Percentiles rank a stretch among this genome's conserved stretches.
Conservation (phyloP, 1,140 invertebrate genomes). For the Theocolax elegans region DNA sequence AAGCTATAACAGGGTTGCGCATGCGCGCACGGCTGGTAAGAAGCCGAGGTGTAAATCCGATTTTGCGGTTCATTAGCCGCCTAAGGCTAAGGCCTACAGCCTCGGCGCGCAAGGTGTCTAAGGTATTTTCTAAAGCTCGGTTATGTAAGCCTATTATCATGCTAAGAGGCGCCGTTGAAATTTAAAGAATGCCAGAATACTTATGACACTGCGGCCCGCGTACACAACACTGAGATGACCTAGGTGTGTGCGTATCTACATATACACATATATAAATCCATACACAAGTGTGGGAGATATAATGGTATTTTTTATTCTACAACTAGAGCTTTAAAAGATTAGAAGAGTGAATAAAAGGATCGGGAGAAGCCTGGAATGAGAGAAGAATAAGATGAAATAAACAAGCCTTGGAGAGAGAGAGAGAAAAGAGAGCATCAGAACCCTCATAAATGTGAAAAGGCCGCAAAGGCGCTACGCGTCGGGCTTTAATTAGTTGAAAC, state of each 20-base stretch:
- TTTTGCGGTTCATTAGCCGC: conserved; percentile 45
- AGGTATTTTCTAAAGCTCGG: conserved; percentile 35
- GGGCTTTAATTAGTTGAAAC: conserved; percentile 66
- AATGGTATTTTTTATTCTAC: no score
- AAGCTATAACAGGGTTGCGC: no score
- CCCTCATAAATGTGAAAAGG: conserved; percentile 32
- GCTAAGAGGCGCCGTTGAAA: conserved; percentile 47
- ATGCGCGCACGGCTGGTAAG: no score
- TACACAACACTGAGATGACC: no score
- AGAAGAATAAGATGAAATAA: conserved; percentile 44
- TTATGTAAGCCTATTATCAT: conserved; percentile 57
- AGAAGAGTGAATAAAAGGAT: no score
- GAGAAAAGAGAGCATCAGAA: conserved; percentile 1
- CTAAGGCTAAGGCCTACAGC: background rate
- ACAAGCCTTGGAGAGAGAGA: conserved; percentile 24
- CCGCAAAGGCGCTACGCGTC: background rate
- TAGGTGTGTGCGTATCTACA: no score
- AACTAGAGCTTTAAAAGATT: no score
- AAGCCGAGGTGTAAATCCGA: conserved; percentile 45
- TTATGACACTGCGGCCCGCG: background rate
- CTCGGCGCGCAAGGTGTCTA: background rate
- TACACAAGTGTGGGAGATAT: no score
- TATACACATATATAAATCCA: no score
- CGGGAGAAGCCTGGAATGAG: conserved; percentile 34
- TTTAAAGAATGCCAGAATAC: conserved; percentile 51